These are phyloP conservation scores for Columba janthina DNA, from an alignment of 2,113 vertebrate genomes.

Conservation along the genomic window DNA sequence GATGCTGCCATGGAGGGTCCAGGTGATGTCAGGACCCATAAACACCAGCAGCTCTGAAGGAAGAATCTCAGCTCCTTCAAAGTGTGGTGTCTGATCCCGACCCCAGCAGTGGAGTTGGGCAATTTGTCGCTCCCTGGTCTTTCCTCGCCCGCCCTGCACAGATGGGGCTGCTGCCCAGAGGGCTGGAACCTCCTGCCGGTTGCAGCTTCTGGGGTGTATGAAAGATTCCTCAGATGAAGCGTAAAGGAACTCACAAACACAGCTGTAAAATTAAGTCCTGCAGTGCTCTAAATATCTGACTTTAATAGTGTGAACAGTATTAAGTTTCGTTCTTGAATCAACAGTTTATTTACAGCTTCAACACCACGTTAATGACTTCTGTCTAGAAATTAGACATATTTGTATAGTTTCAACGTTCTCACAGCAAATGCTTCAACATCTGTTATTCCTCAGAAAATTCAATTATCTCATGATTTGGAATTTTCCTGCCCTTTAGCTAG, in stretches of 20 bases:
- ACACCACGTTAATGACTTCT: not conserved
- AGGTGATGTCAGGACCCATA: not conserved
- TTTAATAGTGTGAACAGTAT: not conserved
- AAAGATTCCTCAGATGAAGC: not conserved
- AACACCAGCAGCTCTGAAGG: not conserved
- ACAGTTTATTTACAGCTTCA: slow-evolving; percentile 10
- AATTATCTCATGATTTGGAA: not conserved
- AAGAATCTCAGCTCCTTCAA: not conserved
- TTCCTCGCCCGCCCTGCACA: not conserved
- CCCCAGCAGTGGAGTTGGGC: accelerated
- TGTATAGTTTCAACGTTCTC: not conserved
- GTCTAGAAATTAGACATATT: not conserved
- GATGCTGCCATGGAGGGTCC: accelerated
- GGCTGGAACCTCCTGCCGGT: not conserved
- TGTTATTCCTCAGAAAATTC: not conserved
- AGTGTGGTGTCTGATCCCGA: not conserved
- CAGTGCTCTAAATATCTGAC: not conserved
- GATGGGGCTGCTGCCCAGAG: not conserved
- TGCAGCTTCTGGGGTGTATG: not conserved
- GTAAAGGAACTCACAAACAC: not conserved
- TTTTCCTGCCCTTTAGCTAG: not conserved
- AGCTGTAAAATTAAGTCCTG: slow-evolving; percentile 4
- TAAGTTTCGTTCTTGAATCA: not conserved
- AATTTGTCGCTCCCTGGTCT: not conserved
- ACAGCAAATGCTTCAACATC: not conserved